Conservation (phyloP, 2,113 vertebrate genomes). For the Oplegnathus fasciatus region DNA sequence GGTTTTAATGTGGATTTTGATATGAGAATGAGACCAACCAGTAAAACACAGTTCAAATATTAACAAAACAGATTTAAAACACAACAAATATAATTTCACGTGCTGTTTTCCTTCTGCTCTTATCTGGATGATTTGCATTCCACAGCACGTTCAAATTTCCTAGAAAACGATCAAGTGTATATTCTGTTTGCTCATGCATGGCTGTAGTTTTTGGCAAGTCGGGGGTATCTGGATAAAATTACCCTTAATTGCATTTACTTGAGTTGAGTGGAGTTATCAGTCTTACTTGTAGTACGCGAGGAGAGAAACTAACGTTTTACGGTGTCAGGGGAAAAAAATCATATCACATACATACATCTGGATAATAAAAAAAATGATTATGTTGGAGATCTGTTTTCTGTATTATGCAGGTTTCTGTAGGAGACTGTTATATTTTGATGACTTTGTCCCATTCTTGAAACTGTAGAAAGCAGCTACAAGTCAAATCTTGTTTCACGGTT, state of each 20-base stretch:
- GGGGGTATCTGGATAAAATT: constrained; percentile 26
- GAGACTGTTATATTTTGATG: constrained; percentile 19
- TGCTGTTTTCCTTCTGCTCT: constrained; percentile 10
- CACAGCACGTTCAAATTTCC: background rate
- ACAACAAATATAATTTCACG: background rate
- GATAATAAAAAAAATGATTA: background rate
- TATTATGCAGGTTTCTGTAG: background rate
- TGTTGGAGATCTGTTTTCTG: constrained; percentile 2
- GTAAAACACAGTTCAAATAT: no score
- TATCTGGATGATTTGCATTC: constrained; percentile 9
- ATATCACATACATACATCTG: constrained; percentile 2
- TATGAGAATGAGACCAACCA: no score
- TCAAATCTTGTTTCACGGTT: constrained; percentile 26
- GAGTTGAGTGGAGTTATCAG: constrained; percentile 10
- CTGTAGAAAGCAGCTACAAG: constrained; percentile 23
- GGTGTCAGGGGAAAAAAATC: background rate
- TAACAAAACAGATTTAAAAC: background rate
- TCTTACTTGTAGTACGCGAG: background rate
- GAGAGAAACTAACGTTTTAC: constrained; percentile 15
- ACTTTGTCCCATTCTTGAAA: constrained; percentile 11
- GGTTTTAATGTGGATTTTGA: background rate
- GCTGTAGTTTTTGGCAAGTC: constrained; percentile 29
- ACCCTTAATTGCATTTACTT: constrained; percentile 28
- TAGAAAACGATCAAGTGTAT: background rate
- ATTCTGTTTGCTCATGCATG: constrained; percentile 7